Conservation (phyloP, 2,888 invertebrate genomes). For the Acronicta leporina region DNA sequence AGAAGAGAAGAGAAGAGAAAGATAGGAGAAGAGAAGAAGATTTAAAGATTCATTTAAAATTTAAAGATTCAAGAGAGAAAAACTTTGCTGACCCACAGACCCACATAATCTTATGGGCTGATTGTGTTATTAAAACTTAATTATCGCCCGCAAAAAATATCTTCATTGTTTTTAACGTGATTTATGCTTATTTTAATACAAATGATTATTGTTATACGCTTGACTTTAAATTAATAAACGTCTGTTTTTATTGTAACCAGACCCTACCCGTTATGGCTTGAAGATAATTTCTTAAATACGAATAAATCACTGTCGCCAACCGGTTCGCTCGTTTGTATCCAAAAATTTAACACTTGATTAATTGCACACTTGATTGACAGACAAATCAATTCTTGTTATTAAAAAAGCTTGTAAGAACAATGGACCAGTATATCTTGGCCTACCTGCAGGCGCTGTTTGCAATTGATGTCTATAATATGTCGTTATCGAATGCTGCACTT, state of each 20-base stretch:
- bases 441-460: neutral
- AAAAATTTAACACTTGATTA: slow-evolving; percentile 31
- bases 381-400: slow-evolving; percentile 44
- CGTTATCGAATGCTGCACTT: neutral
- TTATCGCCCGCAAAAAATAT: slow-evolving; percentile 5
- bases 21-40: too few relatives aligned
- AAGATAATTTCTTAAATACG: slow-evolving; percentile 18
- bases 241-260: slow-evolving; percentile 23
- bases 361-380: slow-evolving; percentile 56
- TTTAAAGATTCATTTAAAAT: too few relatives aligned
- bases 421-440: neutral
- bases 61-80: too few relatives aligned
- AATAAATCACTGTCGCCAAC: slow-evolving; percentile 2
- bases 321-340: slow-evolving; percentile 9
- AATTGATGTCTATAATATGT: neutral
- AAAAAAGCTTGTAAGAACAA: slow-evolving; percentile 5
- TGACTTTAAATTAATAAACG: neutral
- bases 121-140: slow-evolving; percentile 11
- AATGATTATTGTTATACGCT: neutral
- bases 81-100: slow-evolving; percentile 30
- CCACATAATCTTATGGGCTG: neutral
- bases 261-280: slow-evolving; percentile 13
- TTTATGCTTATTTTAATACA: neutral
- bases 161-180: neutral
- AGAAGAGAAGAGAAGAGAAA: too few relatives aligned